Evolutionary conservation across 1,140 invertebrate genomes (phyloP).

Genomic region (Trachymyrmex septentrionalis): DNA sequence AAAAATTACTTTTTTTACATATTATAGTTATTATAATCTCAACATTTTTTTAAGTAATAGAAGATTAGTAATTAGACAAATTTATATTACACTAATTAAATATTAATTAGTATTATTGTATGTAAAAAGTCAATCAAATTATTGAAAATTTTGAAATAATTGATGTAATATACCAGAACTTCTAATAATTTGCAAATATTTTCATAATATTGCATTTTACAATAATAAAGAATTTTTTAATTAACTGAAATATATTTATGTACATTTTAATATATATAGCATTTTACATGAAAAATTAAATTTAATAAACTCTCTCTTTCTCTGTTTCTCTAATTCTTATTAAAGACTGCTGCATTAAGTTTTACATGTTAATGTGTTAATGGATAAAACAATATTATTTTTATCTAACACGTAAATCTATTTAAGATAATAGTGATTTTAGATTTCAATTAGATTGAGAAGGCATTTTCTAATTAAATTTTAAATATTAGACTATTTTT

Average conservation of each 20-base stretch:
- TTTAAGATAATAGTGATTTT: not conserved
- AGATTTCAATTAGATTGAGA: not conserved
- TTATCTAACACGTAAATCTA: not conserved
- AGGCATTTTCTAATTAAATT: not conserved
- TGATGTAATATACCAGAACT: not conserved
- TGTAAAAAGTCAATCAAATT: conserved; percentile 5
- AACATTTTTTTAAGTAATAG: not conserved
- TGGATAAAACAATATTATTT: not conserved
- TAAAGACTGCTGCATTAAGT: not conserved
- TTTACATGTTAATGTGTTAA: not conserved
- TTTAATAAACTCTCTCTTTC: not conserved
- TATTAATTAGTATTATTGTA: not conserved
- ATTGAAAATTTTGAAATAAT: not conserved
- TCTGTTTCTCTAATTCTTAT: not conserved
- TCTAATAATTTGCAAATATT: not conserved
- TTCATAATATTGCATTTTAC: not conserved
- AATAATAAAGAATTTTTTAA: not conserved
- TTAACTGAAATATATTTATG: too few species aligned
- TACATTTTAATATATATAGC: not conserved
- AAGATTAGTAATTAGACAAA: not conserved
- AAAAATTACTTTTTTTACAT: not conserved
- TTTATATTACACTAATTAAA: not conserved
- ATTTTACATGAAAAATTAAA: not conserved
- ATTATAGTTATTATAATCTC: not conserved
- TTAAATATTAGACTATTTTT: not conserved